phyloP scores from a whole-genome alignment of 2,113 vertebrate species.

The Ploceus nigricollis region DNA sequence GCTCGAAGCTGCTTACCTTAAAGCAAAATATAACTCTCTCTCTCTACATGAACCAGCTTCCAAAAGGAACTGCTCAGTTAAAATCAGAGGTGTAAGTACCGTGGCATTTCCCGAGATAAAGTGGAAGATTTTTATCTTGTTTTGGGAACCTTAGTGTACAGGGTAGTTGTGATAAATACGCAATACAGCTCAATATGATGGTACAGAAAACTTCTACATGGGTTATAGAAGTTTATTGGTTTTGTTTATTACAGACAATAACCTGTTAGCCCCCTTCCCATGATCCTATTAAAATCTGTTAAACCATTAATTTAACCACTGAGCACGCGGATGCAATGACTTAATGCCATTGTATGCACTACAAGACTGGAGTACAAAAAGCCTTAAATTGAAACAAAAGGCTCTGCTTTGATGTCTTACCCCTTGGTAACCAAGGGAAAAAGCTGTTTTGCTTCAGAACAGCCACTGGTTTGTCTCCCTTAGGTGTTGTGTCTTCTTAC shows the following conservation, averaged over 20 bases:
- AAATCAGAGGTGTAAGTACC: conserved; percentile 81
- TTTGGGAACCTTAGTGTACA: background rate
- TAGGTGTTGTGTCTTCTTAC: background rate
- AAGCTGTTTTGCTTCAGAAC: background rate
- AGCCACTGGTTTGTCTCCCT: background rate
- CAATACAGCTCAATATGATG: accelerated
- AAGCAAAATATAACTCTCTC: conserved; percentile 82
- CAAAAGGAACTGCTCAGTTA: conserved; percentile 88
- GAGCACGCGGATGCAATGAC: background rate
- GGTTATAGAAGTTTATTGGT: background rate
- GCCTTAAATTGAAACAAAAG: background rate
- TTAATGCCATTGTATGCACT: background rate
- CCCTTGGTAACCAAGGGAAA: background rate
- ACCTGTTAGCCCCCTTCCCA: background rate
- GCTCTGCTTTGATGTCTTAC: background rate
- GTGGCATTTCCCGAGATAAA: background rate
- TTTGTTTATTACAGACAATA: background rate
- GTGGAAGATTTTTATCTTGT: background rate
- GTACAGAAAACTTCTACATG: accelerated
- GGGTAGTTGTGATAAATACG: background rate
- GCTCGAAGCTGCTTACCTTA: conserved; percentile 79
- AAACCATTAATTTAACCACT: background rate
- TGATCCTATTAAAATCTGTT: background rate
- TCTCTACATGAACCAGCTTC: conserved; percentile 90
- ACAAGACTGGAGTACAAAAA: background rate